Evolutionary conservation across 1,140 invertebrate species (phyloP).

Genomic region (Bradysia coprophila): DNA sequence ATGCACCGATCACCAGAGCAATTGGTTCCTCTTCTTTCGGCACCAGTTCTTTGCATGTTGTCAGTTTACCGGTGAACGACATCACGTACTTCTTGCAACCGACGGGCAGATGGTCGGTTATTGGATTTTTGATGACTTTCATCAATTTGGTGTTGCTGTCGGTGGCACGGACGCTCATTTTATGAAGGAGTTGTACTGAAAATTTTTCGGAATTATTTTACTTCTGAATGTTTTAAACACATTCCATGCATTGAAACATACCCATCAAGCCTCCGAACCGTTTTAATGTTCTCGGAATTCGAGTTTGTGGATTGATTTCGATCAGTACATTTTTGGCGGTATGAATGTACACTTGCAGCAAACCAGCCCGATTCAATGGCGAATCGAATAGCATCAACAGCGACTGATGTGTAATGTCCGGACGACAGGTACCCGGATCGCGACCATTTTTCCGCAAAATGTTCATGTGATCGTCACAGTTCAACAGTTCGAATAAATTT

Average conservation of each 20-base stretch:
- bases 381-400: constrained; percentile 92
- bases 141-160: constrained; percentile 80
- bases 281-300: constrained; percentile 96
- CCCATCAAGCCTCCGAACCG: constrained; percentile 96
- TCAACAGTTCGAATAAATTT: constrained; percentile 75
- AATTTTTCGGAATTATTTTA: constrained; percentile 6
- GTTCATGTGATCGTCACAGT: constrained; percentile 79
- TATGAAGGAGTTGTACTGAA: constrained; percentile 91
- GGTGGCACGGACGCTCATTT: constrained; percentile 77
- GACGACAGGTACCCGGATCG: constrained; percentile 67
- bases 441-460: constrained; percentile 72
- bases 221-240: no score
- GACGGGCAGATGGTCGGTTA: constrained; percentile 87
- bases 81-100: constrained; percentile 82
- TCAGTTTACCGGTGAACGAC: constrained; percentile 69
- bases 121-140: constrained; percentile 96
- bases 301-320: constrained; percentile 95
- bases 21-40: constrained; percentile 63
- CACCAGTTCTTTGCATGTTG: constrained; percentile 66
- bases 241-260: no score
- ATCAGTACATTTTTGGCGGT: constrained; percentile 96
- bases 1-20: constrained; percentile 85
- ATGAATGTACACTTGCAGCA: constrained; percentile 85
- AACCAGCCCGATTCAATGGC: constrained; percentile 78
- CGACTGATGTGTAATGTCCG: constrained; percentile 92